These are phyloP conservation scores for Sula dactylatra DNA, from an alignment of 2,113 vertebrate species.

Conservation along the genomic window DNA sequence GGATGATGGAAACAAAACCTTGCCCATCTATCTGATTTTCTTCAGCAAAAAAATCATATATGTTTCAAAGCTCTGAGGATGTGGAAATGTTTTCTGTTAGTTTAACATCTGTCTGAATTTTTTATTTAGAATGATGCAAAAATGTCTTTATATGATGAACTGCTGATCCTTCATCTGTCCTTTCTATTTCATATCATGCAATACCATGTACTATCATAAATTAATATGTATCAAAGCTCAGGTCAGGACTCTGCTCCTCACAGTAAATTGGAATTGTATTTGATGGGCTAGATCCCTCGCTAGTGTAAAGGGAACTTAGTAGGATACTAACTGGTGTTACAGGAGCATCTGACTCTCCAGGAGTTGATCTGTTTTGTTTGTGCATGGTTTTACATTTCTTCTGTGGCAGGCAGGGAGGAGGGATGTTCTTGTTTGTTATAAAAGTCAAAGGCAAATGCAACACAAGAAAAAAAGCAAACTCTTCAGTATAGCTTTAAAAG, in stretches of 20 bases:
- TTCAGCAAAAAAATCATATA: background rate
- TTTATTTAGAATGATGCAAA: background rate
- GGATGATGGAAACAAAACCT: background rate
- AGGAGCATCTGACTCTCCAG: background rate
- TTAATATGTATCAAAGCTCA: background rate
- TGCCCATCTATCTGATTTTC: background rate
- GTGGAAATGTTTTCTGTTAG: background rate
- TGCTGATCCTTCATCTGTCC: background rate
- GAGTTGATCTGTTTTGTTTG: background rate
- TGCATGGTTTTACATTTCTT: background rate
- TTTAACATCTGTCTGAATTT: background rate
- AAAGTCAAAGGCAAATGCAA: background rate
- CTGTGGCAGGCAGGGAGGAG: background rate
- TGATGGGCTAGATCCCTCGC: background rate
- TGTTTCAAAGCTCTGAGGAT: background rate
- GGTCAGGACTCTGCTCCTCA: background rate
- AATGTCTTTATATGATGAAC: background rate
- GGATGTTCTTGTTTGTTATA: background rate
- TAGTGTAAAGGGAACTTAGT: background rate
- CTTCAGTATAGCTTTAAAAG: background rate
- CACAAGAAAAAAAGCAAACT: background rate
- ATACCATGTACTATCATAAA: background rate
- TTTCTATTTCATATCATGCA: background rate
- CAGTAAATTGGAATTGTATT: background rate
- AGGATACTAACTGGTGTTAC: background rate